Evolutionary conservation across 2,797 vertebrate genomes (phyloP).

Genomic region (Rallus crepitans): DNA sequence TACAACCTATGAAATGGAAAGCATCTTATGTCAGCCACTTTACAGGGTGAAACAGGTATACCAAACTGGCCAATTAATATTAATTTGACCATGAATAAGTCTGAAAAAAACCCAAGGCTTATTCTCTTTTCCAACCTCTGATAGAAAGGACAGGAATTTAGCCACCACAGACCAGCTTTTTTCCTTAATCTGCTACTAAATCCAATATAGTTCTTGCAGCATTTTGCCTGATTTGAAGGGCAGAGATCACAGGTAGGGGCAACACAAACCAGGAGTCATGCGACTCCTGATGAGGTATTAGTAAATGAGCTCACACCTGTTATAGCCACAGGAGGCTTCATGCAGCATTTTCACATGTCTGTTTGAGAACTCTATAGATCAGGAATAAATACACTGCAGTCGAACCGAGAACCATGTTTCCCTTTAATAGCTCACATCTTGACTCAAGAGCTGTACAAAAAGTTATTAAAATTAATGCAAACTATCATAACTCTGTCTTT

Average conservation of each 20-base stretch:
- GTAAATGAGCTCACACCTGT: background rate
- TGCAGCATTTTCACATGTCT: background rate
- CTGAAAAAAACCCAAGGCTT: background rate
- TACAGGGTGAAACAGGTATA: background rate
- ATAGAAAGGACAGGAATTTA: background rate
- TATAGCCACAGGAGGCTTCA: background rate
- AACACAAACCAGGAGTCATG: background rate
- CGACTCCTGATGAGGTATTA: background rate
- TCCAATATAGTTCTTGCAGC: background rate
- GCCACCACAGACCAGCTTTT: background rate
- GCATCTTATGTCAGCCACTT: background rate
- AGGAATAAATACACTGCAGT: conserved; percentile 27
- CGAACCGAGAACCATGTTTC: conserved; percentile 43
- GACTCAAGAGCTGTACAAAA: conserved; percentile 57
- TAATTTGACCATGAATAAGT: background rate
- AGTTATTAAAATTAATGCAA: conserved; percentile 80
- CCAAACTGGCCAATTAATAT: background rate
- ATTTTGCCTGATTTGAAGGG: background rate
- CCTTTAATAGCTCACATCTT: conserved; percentile 67
- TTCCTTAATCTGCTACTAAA: background rate
- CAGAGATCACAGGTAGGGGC: background rate
- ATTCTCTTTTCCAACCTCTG: background rate
- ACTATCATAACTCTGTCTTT: conserved; percentile 73
- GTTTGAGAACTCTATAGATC: background rate
- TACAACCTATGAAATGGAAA: background rate